Conservation (phyloP, 2,888 invertebrate genomes). For the Drosophila subsilvestris region DNA sequence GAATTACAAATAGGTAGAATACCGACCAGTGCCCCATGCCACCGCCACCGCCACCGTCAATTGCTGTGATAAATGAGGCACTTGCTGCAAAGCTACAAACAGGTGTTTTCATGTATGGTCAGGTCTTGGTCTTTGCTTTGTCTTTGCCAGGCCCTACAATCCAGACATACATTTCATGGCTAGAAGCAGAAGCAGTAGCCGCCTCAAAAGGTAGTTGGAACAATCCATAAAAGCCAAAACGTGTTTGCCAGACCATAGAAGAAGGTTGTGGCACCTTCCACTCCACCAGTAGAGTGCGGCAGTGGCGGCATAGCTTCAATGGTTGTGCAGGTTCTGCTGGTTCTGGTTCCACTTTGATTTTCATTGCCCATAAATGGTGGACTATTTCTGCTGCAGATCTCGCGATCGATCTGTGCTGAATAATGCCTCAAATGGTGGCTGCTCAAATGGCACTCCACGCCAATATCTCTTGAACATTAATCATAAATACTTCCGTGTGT, state of each 20-base stretch:
- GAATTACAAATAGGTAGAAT: slow-evolving; percentile 47
- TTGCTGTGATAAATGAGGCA: slow-evolving; percentile 70
- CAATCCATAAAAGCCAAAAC: slow-evolving; percentile 61
- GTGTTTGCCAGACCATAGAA: slow-evolving; percentile 17
- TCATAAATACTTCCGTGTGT: neutral
- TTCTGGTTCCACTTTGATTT: slow-evolving; percentile 25
- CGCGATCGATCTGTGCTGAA: slow-evolving; percentile 25
- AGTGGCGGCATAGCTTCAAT: slow-evolving; percentile 27
- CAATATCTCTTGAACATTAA: neutral
- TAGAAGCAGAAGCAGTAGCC: slow-evolving; percentile 14
- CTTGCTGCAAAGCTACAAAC: slow-evolving; percentile 64
- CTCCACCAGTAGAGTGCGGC: neutral
- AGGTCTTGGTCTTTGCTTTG: slow-evolving; percentile 31
- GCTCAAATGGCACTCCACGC: neutral
- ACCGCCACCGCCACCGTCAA: slow-evolving; percentile 43
- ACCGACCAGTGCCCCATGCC: neutral
- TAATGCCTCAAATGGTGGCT: slow-evolving; percentile 8
- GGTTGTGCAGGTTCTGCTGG: neutral
- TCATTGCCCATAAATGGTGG: slow-evolving; percentile 42
- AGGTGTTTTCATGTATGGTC: slow-evolving; percentile 50
- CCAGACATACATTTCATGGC: slow-evolving; percentile 24
- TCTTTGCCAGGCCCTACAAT: slow-evolving; percentile 1
- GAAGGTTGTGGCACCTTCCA: slow-evolving; percentile 12
- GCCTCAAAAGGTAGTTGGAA: slow-evolving; percentile 36
- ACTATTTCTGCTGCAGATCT: slow-evolving; percentile 10